Evolutionary conservation across 2,888 invertebrate genomes (phyloP).

Genomic region (Plebejus anna): DNA sequence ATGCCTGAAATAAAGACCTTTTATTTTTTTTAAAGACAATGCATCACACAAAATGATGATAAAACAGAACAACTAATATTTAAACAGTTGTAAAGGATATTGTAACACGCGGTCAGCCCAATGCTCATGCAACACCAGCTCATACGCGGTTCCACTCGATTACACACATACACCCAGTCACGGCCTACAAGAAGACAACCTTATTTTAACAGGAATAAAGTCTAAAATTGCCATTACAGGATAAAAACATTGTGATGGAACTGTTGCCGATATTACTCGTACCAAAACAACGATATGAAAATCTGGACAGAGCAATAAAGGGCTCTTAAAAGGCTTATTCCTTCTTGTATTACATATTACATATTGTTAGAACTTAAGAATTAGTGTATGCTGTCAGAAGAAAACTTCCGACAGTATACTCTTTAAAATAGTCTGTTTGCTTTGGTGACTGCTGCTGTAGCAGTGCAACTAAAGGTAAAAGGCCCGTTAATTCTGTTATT

Average conservation of each 20-base stretch:
- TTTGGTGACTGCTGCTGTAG: too few relatives aligned
- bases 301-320: not conserved
- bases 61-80: slow-evolving; percentile 2
- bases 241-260: not conserved
- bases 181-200: not conserved
- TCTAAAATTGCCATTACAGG: not conserved
- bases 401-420: not conserved
- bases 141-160: slow-evolving; percentile 17
- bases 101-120: slow-evolving; percentile 14
- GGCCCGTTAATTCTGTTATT: too few relatives aligned
- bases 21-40: not conserved
- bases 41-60: not conserved
- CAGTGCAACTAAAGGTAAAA: too few relatives aligned
- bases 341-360: not conserved
- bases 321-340: not conserved
- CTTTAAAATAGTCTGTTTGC: too few relatives aligned
- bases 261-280: not conserved
- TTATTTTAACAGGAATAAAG: not conserved
- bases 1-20: too few relatives aligned
- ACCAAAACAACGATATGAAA: not conserved
- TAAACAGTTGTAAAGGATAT: slow-evolving; percentile 15
- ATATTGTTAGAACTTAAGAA: not conserved
- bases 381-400: not conserved
- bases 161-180: not conserved
- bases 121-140: slow-evolving; percentile 18